These are phyloP conservation scores for Drosophila setosimentum DNA, from an alignment of 2,888 invertebrate species.

Conservation along the genomic window DNA sequence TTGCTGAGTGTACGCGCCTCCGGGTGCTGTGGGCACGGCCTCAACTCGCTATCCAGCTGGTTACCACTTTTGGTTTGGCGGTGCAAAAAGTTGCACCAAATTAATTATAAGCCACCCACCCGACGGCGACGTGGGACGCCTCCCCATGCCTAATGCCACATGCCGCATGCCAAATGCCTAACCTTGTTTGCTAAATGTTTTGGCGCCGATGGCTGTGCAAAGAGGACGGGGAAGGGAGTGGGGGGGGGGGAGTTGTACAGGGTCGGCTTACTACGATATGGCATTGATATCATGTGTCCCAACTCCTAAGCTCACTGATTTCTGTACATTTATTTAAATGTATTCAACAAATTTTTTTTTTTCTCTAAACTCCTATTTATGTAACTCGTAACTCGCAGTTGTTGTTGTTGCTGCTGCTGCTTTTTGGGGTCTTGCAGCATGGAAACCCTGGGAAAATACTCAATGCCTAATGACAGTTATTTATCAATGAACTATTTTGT, in stretches of 20 bases:
- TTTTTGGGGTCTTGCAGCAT: conserved; percentile 35
- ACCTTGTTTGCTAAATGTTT: conserved; percentile 56
- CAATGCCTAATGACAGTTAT: conserved; percentile 69
- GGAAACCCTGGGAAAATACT: conserved; percentile 56
- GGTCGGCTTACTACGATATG: conserved; percentile 21
- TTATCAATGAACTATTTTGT: conserved; percentile 64
- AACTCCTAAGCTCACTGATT: conserved; percentile 29
- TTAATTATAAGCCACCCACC: conserved; percentile 80
- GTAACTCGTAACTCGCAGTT: conserved; percentile 19
- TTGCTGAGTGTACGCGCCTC: conserved; percentile 9
- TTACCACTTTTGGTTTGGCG: conserved; percentile 45
- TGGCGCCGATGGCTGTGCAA: conserved; percentile 32
- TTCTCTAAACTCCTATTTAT: conserved; percentile 27
- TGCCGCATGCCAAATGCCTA: conserved; percentile 37
- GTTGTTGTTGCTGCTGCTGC: conserved; percentile 27
- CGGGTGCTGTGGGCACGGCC: conserved; percentile 36
- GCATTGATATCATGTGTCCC: conserved; percentile 45
- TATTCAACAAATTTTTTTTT: conserved; percentile 5
- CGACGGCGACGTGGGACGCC: conserved; percentile 70
- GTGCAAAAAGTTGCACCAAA: conserved; percentile 77
- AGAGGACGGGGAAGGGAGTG: no score
- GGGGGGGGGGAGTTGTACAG: no score
- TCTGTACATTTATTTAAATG: conserved; percentile 62
- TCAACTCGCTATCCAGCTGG: conserved; percentile 1
- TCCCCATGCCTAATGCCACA: conserved; percentile 60